Evolutionary conservation across 2,888 invertebrate genomes (phyloP).

Genomic region (Ferdinandea cuprea): DNA sequence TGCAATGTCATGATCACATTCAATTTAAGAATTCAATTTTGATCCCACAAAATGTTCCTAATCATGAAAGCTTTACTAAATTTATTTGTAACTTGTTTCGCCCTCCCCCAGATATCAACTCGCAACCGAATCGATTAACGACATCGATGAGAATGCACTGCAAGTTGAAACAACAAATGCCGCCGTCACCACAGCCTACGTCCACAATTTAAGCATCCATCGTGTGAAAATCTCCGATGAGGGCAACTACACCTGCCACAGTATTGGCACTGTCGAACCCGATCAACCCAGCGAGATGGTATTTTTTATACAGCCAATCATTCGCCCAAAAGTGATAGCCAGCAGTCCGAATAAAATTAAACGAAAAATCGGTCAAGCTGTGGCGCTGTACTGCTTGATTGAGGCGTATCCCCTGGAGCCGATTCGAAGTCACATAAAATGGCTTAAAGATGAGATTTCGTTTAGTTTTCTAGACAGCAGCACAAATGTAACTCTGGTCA

Average conservation of each 20-base stretch:
- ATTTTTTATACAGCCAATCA: slow-evolving; percentile 82
- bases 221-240: slow-evolving; percentile 85
- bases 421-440: slow-evolving; percentile 81
- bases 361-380: slow-evolving; percentile 84
- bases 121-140: slow-evolving; percentile 58
- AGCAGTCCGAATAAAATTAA: slow-evolving; percentile 83
- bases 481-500: slow-evolving; percentile 82
- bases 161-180: slow-evolving; percentile 80
- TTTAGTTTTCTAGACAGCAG: slow-evolving; percentile 81
- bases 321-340: slow-evolving; percentile 83
- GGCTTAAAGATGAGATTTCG: slow-evolving; percentile 85
- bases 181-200: slow-evolving; percentile 81
- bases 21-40: too few species aligned
- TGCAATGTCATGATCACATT: too few species aligned
- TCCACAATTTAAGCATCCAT: slow-evolving; percentile 84
- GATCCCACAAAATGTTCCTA: too few species aligned
- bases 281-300: slow-evolving; percentile 75
- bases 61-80: too few species aligned
- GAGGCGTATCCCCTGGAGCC: slow-evolving; percentile 85
- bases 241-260: slow-evolving; percentile 86
- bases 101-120: slow-evolving; percentile 46
- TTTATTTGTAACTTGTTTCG: neutral
- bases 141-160: slow-evolving; percentile 59
- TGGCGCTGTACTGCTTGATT: slow-evolving; percentile 84
- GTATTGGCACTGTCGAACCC: slow-evolving; percentile 80